Conservation (phyloP, 2,113 vertebrate genomes). For the Panthera leo region DNA sequence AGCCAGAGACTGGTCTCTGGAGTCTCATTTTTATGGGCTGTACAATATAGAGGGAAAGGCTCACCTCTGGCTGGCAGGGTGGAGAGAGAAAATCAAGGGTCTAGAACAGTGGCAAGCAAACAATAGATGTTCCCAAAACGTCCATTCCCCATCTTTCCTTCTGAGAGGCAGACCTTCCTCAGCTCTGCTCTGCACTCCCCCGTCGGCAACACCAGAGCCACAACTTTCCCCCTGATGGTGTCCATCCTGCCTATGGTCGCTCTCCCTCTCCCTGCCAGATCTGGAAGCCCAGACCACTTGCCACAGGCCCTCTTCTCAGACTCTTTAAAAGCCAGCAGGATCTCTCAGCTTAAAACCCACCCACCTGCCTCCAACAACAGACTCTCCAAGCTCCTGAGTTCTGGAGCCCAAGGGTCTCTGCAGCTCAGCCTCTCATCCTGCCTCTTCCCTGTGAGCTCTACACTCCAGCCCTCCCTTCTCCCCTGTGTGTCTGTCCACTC, state of each 20-base stretch:
- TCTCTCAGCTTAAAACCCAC: neutral
- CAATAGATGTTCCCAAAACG: neutral
- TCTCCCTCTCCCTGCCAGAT: neutral
- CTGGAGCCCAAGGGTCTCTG: neutral
- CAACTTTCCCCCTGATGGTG: neutral
- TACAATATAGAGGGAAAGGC: neutral
- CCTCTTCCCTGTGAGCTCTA: neutral
- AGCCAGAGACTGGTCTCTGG: neutral
- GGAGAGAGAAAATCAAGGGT: neutral
- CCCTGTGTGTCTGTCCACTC: neutral
- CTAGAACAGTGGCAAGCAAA: neutral
- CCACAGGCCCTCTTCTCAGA: neutral
- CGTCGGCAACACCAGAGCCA: neutral
- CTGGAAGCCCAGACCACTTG: neutral
- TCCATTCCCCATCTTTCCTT: neutral
- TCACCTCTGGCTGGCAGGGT: neutral
- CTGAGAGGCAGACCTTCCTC: neutral
- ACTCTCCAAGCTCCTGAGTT: neutral
- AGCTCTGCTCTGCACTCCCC: neutral
- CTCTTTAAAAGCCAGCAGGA: neutral
- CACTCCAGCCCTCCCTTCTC: neutral
- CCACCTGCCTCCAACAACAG: neutral
- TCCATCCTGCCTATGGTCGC: neutral
- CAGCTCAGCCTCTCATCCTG: no score
- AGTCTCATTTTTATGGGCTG: neutral